These are phyloP conservation scores for Eremophila alpestris DNA, from an alignment of 2,797 vertebrate genomes.

Conservation along the genomic window DNA sequence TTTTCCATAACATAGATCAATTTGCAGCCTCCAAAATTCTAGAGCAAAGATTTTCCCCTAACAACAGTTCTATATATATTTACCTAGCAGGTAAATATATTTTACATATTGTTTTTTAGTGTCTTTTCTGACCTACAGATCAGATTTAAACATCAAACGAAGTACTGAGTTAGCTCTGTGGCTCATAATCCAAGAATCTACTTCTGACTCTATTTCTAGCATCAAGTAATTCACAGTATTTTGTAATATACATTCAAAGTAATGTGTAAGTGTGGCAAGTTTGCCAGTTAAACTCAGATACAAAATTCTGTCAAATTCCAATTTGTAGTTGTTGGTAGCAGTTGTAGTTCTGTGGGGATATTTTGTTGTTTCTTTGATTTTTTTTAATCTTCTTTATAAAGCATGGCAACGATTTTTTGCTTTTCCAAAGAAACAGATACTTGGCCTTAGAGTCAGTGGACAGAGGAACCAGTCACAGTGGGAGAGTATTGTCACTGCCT, in stretches of 20 bases:
- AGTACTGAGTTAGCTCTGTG: background rate
- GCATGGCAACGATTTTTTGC: background rate
- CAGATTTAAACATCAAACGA: background rate
- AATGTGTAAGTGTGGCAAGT: background rate
- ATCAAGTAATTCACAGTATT: background rate
- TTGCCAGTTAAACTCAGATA: background rate
- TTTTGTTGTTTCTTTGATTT: background rate
- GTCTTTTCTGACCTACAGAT: background rate
- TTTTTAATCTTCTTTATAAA: background rate
- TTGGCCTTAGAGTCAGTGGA: background rate
- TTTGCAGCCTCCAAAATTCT: background rate
- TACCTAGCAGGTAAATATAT: background rate
- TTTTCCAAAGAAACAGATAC: background rate
- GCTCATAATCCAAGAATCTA: background rate
- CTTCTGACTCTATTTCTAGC: background rate
- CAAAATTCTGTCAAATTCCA: background rate
- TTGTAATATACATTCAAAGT: background rate
- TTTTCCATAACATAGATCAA: background rate
- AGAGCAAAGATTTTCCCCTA: background rate
- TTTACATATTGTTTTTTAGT: background rate
- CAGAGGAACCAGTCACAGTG: background rate
- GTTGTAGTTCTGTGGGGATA: background rate
- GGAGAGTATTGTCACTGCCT: background rate
- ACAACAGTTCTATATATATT: background rate
- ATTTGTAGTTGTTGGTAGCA: rapidly evolving